phyloP scores from a whole-genome alignment of 2,888 invertebrate genomes.

The Habroteleia sp. region DNA sequence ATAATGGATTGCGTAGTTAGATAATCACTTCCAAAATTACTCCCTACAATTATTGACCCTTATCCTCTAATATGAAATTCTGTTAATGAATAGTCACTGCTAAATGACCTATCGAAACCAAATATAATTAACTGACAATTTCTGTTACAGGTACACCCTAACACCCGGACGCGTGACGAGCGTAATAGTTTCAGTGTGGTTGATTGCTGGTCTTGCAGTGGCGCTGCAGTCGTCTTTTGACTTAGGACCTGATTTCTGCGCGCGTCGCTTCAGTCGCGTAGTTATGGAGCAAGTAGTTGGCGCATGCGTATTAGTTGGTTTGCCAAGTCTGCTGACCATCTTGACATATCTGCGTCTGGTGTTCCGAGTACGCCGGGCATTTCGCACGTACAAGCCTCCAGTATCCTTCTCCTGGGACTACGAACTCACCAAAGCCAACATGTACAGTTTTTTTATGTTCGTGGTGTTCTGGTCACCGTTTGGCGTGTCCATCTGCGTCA shows the following conservation, averaged over 20 bases:
- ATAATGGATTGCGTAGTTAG: too few relatives aligned
- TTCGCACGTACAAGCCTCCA: constrained; percentile 84
- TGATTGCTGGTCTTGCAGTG: constrained; percentile 83
- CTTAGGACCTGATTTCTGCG: constrained; percentile 87
- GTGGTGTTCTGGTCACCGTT: constrained; percentile 87
- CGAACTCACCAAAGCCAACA: constrained; percentile 84
- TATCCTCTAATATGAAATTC: too few relatives aligned
- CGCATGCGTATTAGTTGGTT: constrained; percentile 83
- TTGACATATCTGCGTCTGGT: constrained; percentile 83
- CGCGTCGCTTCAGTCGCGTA: constrained; percentile 83
- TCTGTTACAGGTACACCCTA: constrained; percentile 78
- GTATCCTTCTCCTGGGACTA: constrained; percentile 85
- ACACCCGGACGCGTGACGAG: constrained; percentile 82
- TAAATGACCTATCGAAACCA: constrained; percentile 4
- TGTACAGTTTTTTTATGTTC: constrained; percentile 85
- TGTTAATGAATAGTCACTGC: constrained; percentile 27
- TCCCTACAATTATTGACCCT: too few relatives aligned
- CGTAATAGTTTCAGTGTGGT: constrained; percentile 83
- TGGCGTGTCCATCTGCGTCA: constrained; percentile 83
- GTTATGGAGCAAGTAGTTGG: constrained; percentile 83
- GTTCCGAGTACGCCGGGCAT: constrained; percentile 82
- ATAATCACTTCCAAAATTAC: too few relatives aligned
- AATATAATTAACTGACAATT: constrained; percentile 5
- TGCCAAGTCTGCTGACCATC: constrained; percentile 84
- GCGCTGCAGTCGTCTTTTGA: constrained; percentile 84